A percentile compares a stretch with the other conserved stretches of the same genome.
phyloP scores from a whole-genome alignment of 2,113 vertebrate species.

The Arvicanthis niloticus region DNA sequence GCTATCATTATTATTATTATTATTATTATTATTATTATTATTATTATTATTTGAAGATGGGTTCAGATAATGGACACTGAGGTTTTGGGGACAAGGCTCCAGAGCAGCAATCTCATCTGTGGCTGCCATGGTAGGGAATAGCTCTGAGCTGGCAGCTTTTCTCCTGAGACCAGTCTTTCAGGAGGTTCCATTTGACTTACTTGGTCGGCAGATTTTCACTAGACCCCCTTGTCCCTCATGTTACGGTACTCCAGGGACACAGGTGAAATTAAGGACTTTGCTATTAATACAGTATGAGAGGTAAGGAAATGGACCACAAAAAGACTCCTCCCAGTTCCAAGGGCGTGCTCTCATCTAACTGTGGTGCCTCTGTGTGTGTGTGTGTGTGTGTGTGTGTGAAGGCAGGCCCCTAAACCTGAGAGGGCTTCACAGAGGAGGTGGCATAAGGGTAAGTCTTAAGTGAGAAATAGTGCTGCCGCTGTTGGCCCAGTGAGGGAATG shows the following conservation, averaged over 20 bases:
- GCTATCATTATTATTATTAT: background rate
- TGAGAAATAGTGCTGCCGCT: background rate
- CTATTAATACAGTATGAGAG: background rate
- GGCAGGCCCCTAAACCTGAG: background rate
- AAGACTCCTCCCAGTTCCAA: background rate
- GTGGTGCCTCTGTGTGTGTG: background rate
- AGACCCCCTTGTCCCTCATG: background rate
- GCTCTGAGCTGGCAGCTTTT: background rate
- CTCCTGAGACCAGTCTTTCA: background rate
- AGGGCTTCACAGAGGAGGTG: background rate
- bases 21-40: background rate
- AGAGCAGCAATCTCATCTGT: background rate
- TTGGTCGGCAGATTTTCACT: background rate
- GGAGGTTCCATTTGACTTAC: background rate
- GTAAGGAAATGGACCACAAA: background rate
- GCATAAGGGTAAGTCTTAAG: background rate
- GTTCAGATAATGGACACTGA: background rate
- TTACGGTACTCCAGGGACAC: background rate
- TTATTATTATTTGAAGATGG: background rate
- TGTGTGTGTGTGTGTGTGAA: background rate
- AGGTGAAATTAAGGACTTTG: conserved; percentile 1
- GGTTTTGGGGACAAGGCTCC: background rate
- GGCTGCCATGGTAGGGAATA: background rate
- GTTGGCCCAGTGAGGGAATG: background rate
- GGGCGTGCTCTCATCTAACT: background rate